Conservation (phyloP, 2,113 vertebrate species). For the Sporophila hypoxantha region DNA sequence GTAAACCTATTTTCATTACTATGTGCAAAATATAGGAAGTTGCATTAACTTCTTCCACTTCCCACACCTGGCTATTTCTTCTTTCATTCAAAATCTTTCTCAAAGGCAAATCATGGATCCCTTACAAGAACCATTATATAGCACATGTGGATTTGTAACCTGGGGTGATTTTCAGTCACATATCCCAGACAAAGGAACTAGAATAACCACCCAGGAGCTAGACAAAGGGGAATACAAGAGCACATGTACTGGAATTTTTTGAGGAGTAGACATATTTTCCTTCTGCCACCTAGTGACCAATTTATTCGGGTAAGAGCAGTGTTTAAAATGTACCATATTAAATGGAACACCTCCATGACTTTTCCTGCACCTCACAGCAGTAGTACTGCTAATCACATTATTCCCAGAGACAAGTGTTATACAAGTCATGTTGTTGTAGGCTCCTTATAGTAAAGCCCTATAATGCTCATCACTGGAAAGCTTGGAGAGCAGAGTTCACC, state of each 20-base stretch:
- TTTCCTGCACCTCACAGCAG: neutral
- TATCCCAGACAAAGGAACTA: neutral
- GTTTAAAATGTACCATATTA: neutral
- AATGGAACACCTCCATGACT: neutral
- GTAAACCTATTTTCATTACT: neutral
- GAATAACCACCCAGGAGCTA: neutral
- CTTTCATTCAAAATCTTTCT: neutral
- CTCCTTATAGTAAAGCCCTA: conserved; percentile 2
- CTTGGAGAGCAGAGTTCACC: neutral
- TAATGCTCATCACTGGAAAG: neutral
- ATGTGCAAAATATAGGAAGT: neutral
- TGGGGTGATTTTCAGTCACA: neutral
- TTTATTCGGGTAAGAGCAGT: neutral
- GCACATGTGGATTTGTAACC: neutral
- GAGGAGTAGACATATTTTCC: conserved; percentile 37
- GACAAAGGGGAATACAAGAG: neutral
- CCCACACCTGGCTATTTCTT: neutral
- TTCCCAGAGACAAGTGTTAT: neutral
- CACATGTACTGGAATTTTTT: neutral
- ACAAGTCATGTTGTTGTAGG: neutral
- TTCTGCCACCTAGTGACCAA: conserved; percentile 64
- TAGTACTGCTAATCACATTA: neutral
- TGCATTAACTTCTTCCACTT: neutral
- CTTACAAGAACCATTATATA: neutral
- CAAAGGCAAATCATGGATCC: neutral